These are phyloP conservation scores for Atherinomorus stipes DNA, from an alignment of 2,113 vertebrate species.

Conservation along the genomic window DNA sequence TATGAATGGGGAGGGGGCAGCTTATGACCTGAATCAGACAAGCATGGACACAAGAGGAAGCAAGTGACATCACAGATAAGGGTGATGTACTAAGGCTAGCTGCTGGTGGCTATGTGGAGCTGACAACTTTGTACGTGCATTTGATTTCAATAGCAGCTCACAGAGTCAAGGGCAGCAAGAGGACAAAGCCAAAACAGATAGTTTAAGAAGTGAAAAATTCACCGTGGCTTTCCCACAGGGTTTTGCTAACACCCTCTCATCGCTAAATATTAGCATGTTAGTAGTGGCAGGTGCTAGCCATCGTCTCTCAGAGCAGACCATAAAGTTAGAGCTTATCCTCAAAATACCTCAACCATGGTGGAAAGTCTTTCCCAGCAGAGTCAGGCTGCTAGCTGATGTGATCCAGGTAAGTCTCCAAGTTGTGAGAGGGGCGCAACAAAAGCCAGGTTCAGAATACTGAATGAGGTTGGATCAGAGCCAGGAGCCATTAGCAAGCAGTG, in stretches of 20 bases:
- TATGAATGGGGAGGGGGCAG: slow-evolving; percentile 10
- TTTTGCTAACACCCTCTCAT: slow-evolving; percentile 46
- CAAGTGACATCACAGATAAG: slow-evolving; percentile 70
- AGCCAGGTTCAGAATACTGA: slow-evolving; percentile 66
- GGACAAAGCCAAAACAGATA: slow-evolving; percentile 56
- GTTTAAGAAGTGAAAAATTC: slow-evolving; percentile 63
- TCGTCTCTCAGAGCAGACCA: slow-evolving; percentile 29
- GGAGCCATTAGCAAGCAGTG: slow-evolving; percentile 66
- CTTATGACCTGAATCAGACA: slow-evolving; percentile 62
- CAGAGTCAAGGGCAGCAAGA: slow-evolving; percentile 67
- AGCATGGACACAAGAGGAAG: slow-evolving; percentile 58
- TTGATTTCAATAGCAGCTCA: slow-evolving; percentile 57
- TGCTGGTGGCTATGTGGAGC: slow-evolving; percentile 49
- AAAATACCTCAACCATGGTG: slow-evolving; percentile 38
- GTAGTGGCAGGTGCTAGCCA: slow-evolving; percentile 63
- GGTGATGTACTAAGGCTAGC: slow-evolving; percentile 51
- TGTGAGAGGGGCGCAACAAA: slow-evolving; percentile 38
- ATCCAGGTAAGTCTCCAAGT: slow-evolving; percentile 67
- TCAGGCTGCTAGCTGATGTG: slow-evolving; percentile 31
- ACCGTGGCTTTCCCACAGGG: slow-evolving; percentile 47
- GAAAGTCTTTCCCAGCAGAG: slow-evolving; percentile 44
- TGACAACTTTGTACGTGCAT: slow-evolving; percentile 61
- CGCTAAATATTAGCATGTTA: slow-evolving; percentile 52
- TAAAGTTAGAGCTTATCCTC: slow-evolving; percentile 52
- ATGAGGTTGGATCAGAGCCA: slow-evolving; percentile 75